Evolutionary conservation across 2,113 vertebrate genomes (phyloP), one percentile per base, ranked within the genome.

Genomic region (Thryonomys swinderianus): DNA sequence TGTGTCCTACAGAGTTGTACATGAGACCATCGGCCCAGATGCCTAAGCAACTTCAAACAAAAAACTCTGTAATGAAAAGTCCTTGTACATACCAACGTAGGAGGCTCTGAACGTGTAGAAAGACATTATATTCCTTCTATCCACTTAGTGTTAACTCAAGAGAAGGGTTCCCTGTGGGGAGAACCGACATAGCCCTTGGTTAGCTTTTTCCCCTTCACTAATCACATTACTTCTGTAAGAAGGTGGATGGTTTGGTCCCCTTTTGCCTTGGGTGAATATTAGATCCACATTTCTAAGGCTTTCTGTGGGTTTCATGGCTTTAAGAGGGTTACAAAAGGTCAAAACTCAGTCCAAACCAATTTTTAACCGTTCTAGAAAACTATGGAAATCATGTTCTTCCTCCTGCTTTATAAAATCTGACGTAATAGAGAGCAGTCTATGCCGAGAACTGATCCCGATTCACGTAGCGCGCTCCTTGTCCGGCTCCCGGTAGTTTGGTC

Each of bases 291-390:
- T 59, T 94, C 48, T 34, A 73, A 85, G 55, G 14, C 74, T 91
- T 90, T 95, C 64, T 79, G 59, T 90, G 85, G 45, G 32, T 27
- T 37, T 92, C 85, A 81, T 30, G 91, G 64, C 48, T 95, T 91
- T 90, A 91, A 87, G 76, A 91, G 59, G 62, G 83, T 91, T 88
- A 96, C 83, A 84, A 62, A 96, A 96, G 94, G 93, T 96, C 94
- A 93, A 92, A 96, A 69, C 32, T 55, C 82, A 95, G 93, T 96
- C 8, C 42, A 73, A 93, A 73, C 89, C 94, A 96, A 95, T 96
- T 96, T 96, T 91, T 94, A 57, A 96, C 94, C 95, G 88, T 97
- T 95, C 89, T 79, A 42, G 90, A 88, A 94, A 95, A 57, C 55
- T 88, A 53, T 85, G 93, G 90, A 93, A 95, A 96, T 94, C 69